These are phyloP conservation scores for Leptinotarsa texana DNA, from an alignment of 1,140 invertebrate genomes.

Conservation along the genomic window DNA sequence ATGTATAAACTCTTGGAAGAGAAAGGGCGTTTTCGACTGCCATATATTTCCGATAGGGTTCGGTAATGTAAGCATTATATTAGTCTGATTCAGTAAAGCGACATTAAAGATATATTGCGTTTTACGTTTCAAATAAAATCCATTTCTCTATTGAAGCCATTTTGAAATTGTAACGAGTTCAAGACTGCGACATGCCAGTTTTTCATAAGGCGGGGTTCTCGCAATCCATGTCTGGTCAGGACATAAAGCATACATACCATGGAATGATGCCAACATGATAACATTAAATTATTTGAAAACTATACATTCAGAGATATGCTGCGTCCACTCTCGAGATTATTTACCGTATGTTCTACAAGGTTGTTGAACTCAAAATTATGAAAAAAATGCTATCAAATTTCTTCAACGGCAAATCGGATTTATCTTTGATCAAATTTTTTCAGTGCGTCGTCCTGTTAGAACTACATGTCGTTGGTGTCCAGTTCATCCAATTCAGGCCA, in stretches of 20 bases:
- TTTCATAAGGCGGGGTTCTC: slow-evolving; percentile 42
- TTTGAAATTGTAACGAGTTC: slow-evolving; percentile 46
- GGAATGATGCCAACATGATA: slow-evolving; percentile 46
- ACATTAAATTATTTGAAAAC: slow-evolving; percentile 37
- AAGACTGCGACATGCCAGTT: slow-evolving; percentile 44
- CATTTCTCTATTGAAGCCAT: slow-evolving; percentile 41
- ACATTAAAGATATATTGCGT: slow-evolving; percentile 31
- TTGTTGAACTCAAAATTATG: too few species aligned
- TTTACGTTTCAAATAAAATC: slow-evolving; percentile 36
- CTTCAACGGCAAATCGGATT: too few species aligned
- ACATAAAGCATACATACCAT: slow-evolving; percentile 45
- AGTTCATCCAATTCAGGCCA: too few species aligned
- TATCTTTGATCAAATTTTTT: too few species aligned
- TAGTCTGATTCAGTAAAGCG: slow-evolving; percentile 38
- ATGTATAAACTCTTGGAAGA: slow-evolving; percentile 24
- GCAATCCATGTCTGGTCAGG: slow-evolving; percentile 40
- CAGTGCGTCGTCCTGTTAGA: too few species aligned
- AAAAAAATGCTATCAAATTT: too few species aligned
- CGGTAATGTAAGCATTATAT: slow-evolving; percentile 44
- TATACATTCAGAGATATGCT: slow-evolving; percentile 10
- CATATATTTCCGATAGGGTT: slow-evolving; percentile 34
- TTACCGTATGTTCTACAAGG: too few species aligned
- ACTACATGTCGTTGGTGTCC: too few species aligned
- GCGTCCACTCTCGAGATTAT: too few species aligned
- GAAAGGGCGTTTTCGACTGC: slow-evolving; percentile 21